Evolutionary conservation across 2,888 invertebrate genomes (phyloP).

Genomic region (Galerucella pusilla): DNA sequence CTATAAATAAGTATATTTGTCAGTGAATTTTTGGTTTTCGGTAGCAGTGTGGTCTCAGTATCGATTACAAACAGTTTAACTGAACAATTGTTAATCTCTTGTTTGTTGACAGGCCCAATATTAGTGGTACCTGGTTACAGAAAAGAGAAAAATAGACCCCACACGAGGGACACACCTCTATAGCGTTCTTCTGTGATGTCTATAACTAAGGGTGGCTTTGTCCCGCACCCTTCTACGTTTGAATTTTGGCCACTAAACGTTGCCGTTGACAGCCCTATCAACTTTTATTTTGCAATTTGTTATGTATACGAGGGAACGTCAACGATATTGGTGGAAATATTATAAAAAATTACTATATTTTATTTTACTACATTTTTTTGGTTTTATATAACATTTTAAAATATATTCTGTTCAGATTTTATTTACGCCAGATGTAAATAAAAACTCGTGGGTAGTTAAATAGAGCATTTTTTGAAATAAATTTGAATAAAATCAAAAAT

Average conservation of each 20-base stretch:
- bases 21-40: background rate
- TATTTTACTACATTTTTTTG: too few relatives aligned
- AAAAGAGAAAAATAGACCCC: conserved; percentile 52
- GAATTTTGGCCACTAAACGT: conserved; percentile 33
- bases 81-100: conserved; percentile 64
- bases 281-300: conserved; percentile 18
- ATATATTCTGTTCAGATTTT: too few relatives aligned
- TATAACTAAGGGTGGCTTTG: conserved; percentile 16
- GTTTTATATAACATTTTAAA: too few relatives aligned
- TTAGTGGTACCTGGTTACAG: conserved; percentile 49
- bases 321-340: background rate
- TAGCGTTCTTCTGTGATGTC: conserved; percentile 7
- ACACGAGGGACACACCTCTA: conserved; percentile 59
- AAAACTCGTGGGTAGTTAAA: too few relatives aligned
- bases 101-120: conserved; percentile 62
- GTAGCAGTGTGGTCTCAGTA: conserved; percentile 44
- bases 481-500: background rate
- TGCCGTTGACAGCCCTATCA: conserved; percentile 22
- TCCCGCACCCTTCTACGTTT: conserved; percentile 26
- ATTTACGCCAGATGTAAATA: too few relatives aligned
- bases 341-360: too few relatives aligned
- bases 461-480: too few relatives aligned
- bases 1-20: conserved; percentile 22
- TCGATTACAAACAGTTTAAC: conserved; percentile 65
- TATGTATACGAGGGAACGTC: background rate